Evolutionary conservation across 2,888 invertebrate species (phyloP), one percentile per base, ranked within the genome.

Genomic region (Mesodorylaimus sp.): DNA sequence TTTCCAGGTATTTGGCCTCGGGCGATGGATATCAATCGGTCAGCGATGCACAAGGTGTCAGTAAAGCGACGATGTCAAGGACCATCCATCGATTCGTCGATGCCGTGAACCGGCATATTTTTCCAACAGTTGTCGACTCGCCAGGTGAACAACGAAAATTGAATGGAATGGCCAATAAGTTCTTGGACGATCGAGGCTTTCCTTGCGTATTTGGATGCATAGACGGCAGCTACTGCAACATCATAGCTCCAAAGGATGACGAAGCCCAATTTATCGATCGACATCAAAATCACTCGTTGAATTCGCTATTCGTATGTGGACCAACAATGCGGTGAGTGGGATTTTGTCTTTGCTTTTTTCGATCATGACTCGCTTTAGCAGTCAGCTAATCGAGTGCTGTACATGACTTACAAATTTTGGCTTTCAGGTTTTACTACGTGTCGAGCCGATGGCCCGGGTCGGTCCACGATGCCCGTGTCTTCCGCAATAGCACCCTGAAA

Each of bases 1-100:
- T n/a, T n/a, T n/a, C n/a, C n/a, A n/a, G 45, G 5, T 45, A 45
- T 32, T 45, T 45, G 45, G 27, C 45, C 29, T 29, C 45, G n/a
- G 25, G 25, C 7, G 45, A 3, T 3, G 27, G 29, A 16, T 28
- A 29, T 26, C n/a, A 27, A 25, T n/a, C 29, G 10, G 29, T 45
- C 25, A 32, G 28, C 10, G 45, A 45, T 45, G 45, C 32, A 5
- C 45, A 45, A 3, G 45, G 45, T 16, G 45, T 45, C n/a, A 7
- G 29, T 24, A 45, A 29, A 21, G 27, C 32, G 10, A 45, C 45
- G 3, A 32, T 45, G n/a, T 45, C 45, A 25, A 16, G 32, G 29
- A 28, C 29, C 10, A 19, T 45, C 10, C n/a, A 45, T 10, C 5
- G 45, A 28, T 26, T 45, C 7, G 45, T 45, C n/a, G 27, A 45